A percentile compares a stretch with the other conserved stretches of the same genome.
phyloP scores from a whole-genome alignment of 2,797 vertebrate genomes.

The Lepilemur ruficaudatus region DNA sequence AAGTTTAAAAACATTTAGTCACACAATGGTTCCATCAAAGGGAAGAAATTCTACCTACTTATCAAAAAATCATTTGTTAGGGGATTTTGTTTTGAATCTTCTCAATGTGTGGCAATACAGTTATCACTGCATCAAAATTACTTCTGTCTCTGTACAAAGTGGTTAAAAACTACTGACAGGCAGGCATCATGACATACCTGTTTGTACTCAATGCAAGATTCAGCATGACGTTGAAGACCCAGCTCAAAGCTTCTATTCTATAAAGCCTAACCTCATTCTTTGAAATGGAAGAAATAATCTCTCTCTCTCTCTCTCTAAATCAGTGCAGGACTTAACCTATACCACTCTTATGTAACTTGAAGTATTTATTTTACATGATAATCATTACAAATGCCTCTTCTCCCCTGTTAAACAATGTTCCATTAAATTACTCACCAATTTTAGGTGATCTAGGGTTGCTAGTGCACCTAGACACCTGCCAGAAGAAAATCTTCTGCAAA shows the following conservation, averaged over 20 bases:
- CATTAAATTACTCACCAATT: neutral
- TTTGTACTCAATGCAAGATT: neutral
- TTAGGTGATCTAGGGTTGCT: neutral
- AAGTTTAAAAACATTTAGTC: neutral
- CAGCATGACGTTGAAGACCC: neutral
- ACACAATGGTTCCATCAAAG: neutral
- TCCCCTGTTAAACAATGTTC: neutral
- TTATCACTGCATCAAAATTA: neutral
- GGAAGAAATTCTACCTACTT: neutral
- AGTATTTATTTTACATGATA: neutral
- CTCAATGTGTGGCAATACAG: neutral
- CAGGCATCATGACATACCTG: neutral
- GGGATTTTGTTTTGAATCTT: conserved; percentile 11
- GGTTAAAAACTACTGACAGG: neutral
- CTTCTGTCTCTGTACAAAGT: neutral
- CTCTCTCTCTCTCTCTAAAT: neutral
- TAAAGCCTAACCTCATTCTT: neutral
- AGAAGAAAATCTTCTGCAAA: neutral
- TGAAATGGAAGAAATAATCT: neutral
- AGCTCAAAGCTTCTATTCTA: neutral
- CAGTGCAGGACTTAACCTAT: neutral
- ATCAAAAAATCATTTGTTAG: neutral
- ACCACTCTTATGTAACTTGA: neutral
- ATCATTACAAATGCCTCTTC: neutral
- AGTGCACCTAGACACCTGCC: neutral